Conservation (phyloP, 2,113 vertebrate genomes). For the Lepisosteus osseus region DNA sequence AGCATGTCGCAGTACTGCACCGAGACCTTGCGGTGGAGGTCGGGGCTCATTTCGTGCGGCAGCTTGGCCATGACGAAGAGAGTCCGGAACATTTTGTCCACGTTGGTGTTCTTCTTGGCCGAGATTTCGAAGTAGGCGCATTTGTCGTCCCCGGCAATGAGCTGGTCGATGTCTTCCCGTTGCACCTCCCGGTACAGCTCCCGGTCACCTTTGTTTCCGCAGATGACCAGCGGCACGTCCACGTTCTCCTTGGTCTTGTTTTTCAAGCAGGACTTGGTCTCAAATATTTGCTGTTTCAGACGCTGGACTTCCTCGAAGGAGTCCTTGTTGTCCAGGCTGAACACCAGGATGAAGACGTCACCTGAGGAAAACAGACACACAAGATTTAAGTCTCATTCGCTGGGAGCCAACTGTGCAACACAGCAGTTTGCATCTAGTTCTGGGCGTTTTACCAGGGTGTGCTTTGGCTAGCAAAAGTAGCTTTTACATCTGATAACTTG, state of each 20-base stretch:
- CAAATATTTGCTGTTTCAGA: constrained; percentile 90
- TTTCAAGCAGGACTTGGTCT: constrained; percentile 93
- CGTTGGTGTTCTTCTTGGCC: constrained; percentile 90
- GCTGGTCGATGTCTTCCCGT: constrained; percentile 79
- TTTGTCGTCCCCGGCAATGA: constrained; percentile 78
- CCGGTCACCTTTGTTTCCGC: constrained; percentile 91
- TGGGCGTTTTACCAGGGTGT: no score
- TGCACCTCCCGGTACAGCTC: constrained; percentile 83
- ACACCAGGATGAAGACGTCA: constrained; percentile 93
- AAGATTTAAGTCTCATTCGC: neutral
- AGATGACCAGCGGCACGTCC: constrained; percentile 92
- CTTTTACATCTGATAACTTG: no score
- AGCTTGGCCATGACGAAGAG: constrained; percentile 92
- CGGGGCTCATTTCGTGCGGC: constrained; percentile 95
- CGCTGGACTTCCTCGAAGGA: constrained; percentile 94
- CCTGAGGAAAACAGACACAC: constrained; percentile 46
- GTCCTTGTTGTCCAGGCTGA: constrained; percentile 93
- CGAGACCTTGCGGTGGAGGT: constrained; percentile 90
- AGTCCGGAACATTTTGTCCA: constrained; percentile 92
- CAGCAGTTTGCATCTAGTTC: no score
- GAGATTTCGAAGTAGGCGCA: constrained; percentile 97
- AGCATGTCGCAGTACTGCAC: constrained; percentile 90
- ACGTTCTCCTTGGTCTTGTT: constrained; percentile 91
- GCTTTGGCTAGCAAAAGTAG: no score
- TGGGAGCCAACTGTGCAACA: neutral